A percentile compares a stretch with the other conserved stretches of the same genome.
Conservation (phyloP, 2,797 vertebrate species). For the Labeo calbasu region DNA sequence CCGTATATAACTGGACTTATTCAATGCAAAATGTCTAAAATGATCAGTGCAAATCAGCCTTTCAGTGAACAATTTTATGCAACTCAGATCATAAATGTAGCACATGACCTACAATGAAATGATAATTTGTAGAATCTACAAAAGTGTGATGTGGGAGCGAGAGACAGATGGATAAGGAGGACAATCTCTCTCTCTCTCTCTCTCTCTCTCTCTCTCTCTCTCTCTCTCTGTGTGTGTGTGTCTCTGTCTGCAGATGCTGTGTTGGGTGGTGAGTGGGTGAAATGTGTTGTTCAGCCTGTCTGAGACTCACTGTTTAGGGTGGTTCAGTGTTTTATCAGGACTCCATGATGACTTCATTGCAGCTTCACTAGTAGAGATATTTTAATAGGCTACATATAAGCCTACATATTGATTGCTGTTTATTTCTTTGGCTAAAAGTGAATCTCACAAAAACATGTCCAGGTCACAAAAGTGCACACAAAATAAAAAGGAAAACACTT, state of each 20-base stretch:
- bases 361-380: neutral
- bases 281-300: conserved; percentile 18
- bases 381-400: neutral
- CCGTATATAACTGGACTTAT: neutral
- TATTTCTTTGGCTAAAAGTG: neutral
- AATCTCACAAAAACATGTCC: neutral
- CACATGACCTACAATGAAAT: conserved; percentile 50
- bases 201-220: conserved; percentile 4
- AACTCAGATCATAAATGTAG: conserved; percentile 28
- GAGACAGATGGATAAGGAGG: conserved; percentile 52
- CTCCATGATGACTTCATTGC: conserved; percentile 1
- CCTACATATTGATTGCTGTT: neutral
- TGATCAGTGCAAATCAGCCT: neutral
- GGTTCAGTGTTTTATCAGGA: conserved; percentile 7
- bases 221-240: conserved; percentile 3
- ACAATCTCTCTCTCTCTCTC: conserved; percentile 29
- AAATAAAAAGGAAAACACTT: no score
- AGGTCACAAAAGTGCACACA: neutral
- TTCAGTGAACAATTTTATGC: neutral
- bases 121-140: conserved; percentile 38
- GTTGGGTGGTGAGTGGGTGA: conserved; percentile 53
- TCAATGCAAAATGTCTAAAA: neutral
- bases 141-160: conserved; percentile 37
- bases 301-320: conserved; percentile 24
- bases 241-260: conserved; percentile 44